Evolutionary conservation across 2,113 vertebrate species (phyloP), one percentile per base, ranked within the genome.

Genomic region (Cariama cristata): DNA sequence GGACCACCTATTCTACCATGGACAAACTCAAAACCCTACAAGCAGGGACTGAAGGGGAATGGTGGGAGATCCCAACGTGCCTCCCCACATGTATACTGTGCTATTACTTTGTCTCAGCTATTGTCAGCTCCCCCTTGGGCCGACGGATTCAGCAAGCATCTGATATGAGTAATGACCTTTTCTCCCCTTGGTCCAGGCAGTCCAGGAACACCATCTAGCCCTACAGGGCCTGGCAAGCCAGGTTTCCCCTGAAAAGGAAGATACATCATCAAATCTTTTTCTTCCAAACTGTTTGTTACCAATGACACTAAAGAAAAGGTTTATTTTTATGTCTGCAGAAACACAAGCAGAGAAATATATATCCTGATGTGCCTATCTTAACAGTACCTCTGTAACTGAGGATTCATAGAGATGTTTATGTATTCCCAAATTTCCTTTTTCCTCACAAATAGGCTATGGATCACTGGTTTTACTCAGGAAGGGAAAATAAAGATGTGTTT

Each of bases 221-320:
- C 99, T 56, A 98, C 98, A 23, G 98, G 98, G 69, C 99, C 99
- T 64, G 98, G 98, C 79, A 99, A 97, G 52, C 99, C 99, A 42
- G 98, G 96, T 52, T 96, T 95, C 45, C 99, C 99, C 99, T 99
- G 59, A 26, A 96, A 92, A 90, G 14, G 30, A 93, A 73, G 44
- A 91, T 8, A 49, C 9, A 42, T 28, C 9, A 38, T 79, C 38
- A 80, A 24, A 16, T n/a, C 13, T 49, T 88, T 53, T 62, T 26
- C 49, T 79, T 58, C 19, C 26, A 40, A 74, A 45, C 24, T 23
- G 8, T n/a, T 68, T n/a, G 14, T 79, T 68, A 68, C 20, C 33
- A 50, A 10, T 32, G 23, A 32, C 33, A 28, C 21, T 30, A 26
- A 66, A 77, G 40, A 59, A 64, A 86, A 49, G 27, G 17, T 28